Evolutionary conservation across 1,140 invertebrate genomes (phyloP), one percentile per base, ranked within the genome.

Genomic region (Saccostrea cuccullata): DNA sequence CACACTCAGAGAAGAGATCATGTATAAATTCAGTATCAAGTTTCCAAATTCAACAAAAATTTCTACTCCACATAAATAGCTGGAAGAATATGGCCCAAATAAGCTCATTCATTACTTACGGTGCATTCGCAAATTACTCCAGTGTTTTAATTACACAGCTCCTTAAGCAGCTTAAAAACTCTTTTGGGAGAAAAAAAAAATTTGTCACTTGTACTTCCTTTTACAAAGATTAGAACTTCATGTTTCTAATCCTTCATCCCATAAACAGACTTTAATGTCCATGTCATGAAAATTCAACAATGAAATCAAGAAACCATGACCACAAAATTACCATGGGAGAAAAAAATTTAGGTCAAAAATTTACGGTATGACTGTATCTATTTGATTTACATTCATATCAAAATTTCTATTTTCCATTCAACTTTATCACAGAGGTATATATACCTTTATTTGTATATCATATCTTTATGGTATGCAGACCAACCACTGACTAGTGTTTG

Each of bases 281-380:
- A 15, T 9, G 9, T 26, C 70, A 73, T 73, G 26, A 73, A n/a
- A 77, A 77, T 77, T 77, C 26, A 77, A 77, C 70, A 77, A 77
- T 77, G 26, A 77, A 77, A 77, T 26, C 70, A 77, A 77, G 70
- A 77, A 77, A 77, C 23, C 70, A 77, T 77, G 26, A 77, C 70
- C 70, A 77, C 70, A 77, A 77, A 77, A 77, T 77, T 77, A 36
- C 26, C 26, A 77, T 30, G 0, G 12, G 58, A 20, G 11, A 67
- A 20, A 67, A 77, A 73, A 77, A 30, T 77, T 15, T 77, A 36
- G 70, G 70, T 77, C 70, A 77, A 77, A 67, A 20, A 30, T 77
- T 77, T 77, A 77, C 23, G 70, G 26, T 77, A 30, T 77, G 23
- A 30, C 70, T 36, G 11, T 36, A 6, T 77, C 26, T 26, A 77